These are phyloP conservation scores for Diplosoma virens DNA, from an alignment of 23 tunicate species.

Conservation along the genomic window DNA sequence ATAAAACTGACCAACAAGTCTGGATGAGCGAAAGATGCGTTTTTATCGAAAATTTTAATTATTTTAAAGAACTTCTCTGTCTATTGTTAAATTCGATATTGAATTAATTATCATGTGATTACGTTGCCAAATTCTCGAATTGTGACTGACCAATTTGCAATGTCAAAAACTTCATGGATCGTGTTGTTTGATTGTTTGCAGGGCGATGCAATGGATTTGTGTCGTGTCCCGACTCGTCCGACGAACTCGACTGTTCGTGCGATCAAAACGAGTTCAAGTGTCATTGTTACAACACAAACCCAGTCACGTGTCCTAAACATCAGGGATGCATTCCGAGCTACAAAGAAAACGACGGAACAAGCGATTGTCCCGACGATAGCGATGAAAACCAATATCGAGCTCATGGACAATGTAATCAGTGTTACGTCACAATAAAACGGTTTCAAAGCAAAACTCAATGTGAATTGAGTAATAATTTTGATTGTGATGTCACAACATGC, in stretches of 20 bases:
- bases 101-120: too few species aligned
- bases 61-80: too few species aligned
- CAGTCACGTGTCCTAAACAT: neutral
- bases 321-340: neutral
- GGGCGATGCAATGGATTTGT: neutral
- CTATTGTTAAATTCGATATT: too few species aligned
- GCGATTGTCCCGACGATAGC: conserved; percentile 13
- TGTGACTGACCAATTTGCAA: too few species aligned
- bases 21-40: too few species aligned
- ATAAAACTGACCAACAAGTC: too few species aligned
- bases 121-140: too few species aligned
- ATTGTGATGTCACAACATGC: conserved; percentile 14
- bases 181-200: too few species aligned
- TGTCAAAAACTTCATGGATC: too few species aligned
- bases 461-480: neutral
- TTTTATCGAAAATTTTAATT: too few species aligned
- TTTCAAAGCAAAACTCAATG: neutral
- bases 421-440: neutral
- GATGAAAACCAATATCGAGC: neutral
- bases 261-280: neutral
- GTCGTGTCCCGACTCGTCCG: neutral
- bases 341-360: neutral
- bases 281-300: neutral
- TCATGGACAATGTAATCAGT: neutral
- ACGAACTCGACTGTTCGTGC: conserved; percentile 2